Base-by-base conservation (phyloP, 1,140 invertebrate genomes). In the Eumaeus atala region DNA sequence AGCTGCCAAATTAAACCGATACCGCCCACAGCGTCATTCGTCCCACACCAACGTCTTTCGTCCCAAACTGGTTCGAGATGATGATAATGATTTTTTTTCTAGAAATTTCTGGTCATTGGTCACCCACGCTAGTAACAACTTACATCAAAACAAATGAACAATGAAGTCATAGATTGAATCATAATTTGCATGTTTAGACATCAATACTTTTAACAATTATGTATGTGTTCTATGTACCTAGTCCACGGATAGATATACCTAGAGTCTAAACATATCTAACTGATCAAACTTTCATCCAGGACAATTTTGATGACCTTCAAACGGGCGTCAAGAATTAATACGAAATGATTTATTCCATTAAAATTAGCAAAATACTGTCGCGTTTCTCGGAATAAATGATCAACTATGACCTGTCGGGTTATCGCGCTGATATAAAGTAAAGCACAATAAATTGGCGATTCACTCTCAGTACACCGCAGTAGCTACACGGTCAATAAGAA, bases 361-460 rank as follows among this genome's bases (percentile, higher is more conserved):
- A 34, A 49, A 35, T 33, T 48, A 48, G 48, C 48, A 21, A 21
- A 33, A 21, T 48, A n/a, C n/a, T 48, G n/a, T 33, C 21, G 18
- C 18, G 18, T 21, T 84, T 84, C 80, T 79, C 60, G 73, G 80
- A 84, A 84, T 70, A 70, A 62, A 62, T 59, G 66, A 73, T 74
- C 68, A 64, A 55, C 74, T 64, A 70, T 71, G 69, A 67, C 68
- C 68, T 51, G 68, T 54, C 48, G 67, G 81, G 78, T 82, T 84
- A 84, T 84, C 81, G 54, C 10, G n/a, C 44, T 59, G 77, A 81
- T 79, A 81, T 67, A 72, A 69, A 71, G 72, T 74, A 73, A 76
- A 75, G 66, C 65, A 70, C 61, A 80, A 81, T 81, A 84, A 82
- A 82, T 77, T 73, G 70, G 57, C 66, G 63, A 50, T 55, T 56